Evolutionary conservation across 2,797 vertebrate genomes (phyloP), one percentile per base, ranked within the genome.

Genomic region (Acrocephalus scirpaceus): DNA sequence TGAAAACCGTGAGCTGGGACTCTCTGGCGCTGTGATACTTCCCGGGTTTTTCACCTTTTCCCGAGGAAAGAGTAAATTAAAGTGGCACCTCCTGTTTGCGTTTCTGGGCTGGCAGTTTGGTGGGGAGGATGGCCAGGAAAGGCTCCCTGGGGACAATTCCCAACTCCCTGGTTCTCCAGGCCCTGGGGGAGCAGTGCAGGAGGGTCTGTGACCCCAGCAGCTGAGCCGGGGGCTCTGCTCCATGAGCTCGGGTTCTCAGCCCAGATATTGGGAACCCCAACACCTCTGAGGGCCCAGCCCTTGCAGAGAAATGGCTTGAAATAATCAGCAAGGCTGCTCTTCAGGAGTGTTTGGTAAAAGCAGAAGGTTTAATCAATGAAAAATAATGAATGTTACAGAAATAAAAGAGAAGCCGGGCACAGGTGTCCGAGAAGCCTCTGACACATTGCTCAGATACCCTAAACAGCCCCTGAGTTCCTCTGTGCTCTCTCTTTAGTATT

Each of bases 241-340:
- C 3, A 0, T 0, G 1, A 36, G 20, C 23, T 26, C 16, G 4
- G 3, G 20, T 4, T 23, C 56, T 20, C 3, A 54, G 51, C 22
- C 12, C 32, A 48, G 38, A 38, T 38, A 38, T 38, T 38, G 38
- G 38, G 38, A 38, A 38, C 38, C 11, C 38, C 38, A 38, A 38
- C 10, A 38, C 10, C 38, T 38, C 38, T 38, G 38, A 38, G 38
- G 38, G 38, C 38, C 38, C 38, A 11, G 38, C 38, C 38, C 38
- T 38, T 11, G 38, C 38, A 38, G 38, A 38, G 38, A 38, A 38
- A 38, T 38, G 38, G 38, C 38, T 38, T 38, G 5, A 38, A 38
- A 38, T 38, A 38, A 38, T 38, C 38, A 38, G 38, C 38, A 11
- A 38, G 38, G 38, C 38, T 10, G 38, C 38, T 38, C 38, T 38